phyloP scores from a whole-genome alignment of 2,888 invertebrate species.

The Thera obeliscata region DNA sequence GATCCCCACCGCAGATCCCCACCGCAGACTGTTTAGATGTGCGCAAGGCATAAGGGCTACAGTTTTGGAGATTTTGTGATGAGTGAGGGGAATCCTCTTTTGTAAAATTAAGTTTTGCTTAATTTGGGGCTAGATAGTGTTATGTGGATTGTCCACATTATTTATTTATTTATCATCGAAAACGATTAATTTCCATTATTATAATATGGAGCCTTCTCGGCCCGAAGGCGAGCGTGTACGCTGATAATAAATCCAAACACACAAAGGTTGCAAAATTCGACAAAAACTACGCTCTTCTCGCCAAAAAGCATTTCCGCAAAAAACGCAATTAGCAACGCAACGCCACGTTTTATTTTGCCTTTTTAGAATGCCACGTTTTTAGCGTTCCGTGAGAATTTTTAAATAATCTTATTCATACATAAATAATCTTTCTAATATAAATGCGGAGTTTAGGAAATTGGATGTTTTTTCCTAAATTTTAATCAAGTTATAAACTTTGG shows the following conservation, averaged over 20 bases:
- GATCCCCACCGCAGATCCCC: too few relatives aligned
- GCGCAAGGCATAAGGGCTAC: too few relatives aligned
- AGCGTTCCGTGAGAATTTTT: constrained; percentile 22
- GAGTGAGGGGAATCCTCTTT: too few relatives aligned
- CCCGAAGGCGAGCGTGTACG: constrained; percentile 42
- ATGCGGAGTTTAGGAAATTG: background rate
- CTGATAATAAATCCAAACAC: constrained; percentile 59
- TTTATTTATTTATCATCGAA: constrained; percentile 51
- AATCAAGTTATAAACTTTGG: too few relatives aligned
- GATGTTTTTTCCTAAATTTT: background rate
- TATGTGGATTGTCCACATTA: background rate
- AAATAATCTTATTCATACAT: background rate
- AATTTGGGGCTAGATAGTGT: too few relatives aligned
- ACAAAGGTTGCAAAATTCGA: constrained; percentile 55
- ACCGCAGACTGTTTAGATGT: too few relatives aligned
- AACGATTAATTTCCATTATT: constrained; percentile 10
- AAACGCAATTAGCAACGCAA: constrained; percentile 58
- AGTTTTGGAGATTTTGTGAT: too few relatives aligned
- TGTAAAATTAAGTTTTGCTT: too few relatives aligned
- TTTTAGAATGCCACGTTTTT: constrained; percentile 39
- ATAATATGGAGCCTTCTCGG: background rate
- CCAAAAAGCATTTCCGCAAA: constrained; percentile 55
- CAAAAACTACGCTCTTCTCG: constrained; percentile 34
- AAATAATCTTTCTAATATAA: too few relatives aligned
- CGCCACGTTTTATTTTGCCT: constrained; percentile 46